phyloP scores from a whole-genome alignment of 2,113 vertebrate species.

The Larimichthys polyactis region DNA sequence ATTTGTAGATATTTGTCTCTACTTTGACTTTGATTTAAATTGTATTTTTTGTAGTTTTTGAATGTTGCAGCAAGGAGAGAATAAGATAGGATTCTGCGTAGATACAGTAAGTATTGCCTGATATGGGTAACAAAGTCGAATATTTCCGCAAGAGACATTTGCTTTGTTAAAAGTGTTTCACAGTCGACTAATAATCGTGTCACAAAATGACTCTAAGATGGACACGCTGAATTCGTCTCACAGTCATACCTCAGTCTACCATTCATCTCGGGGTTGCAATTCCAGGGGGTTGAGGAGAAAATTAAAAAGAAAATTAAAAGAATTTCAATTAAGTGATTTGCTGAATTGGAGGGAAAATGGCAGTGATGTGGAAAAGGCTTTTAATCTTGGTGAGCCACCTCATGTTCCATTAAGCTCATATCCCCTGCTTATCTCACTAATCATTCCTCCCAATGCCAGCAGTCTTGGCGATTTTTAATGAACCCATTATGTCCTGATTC shows the following conservation, averaged over 20 bases:
- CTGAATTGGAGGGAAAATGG: conserved; percentile 77
- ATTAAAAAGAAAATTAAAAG: conserved; percentile 83
- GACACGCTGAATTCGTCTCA: conserved; percentile 42
- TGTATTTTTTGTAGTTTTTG: conserved; percentile 13
- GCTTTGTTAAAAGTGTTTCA: conserved; percentile 33
- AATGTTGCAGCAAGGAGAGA: conserved; percentile 7
- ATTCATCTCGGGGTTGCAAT: conserved; percentile 67
- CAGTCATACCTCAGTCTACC: conserved; percentile 53
- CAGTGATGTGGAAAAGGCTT: conserved; percentile 82
- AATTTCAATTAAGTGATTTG: conserved; percentile 83
- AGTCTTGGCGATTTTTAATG: conserved; percentile 81
- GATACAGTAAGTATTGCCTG: neutral
- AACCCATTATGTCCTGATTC: conserved; percentile 82
- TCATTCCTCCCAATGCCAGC: conserved; percentile 79
- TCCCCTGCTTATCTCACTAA: conserved; percentile 82
- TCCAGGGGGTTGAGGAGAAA: conserved; percentile 74
- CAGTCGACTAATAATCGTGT: conserved; percentile 22
- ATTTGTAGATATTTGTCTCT: neutral
- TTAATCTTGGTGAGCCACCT: conserved; percentile 82
- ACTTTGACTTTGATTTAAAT: conserved; percentile 24
- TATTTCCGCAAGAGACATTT: conserved; percentile 16
- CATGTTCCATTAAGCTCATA: conserved; percentile 80
- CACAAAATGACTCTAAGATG: conserved; percentile 31
- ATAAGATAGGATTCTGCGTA: neutral
- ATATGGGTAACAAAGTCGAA: conserved; percentile 12